These are phyloP conservation scores for Lasioglossum malachurum DNA, from an alignment of 2,888 invertebrate genomes.

Conservation along the genomic window DNA sequence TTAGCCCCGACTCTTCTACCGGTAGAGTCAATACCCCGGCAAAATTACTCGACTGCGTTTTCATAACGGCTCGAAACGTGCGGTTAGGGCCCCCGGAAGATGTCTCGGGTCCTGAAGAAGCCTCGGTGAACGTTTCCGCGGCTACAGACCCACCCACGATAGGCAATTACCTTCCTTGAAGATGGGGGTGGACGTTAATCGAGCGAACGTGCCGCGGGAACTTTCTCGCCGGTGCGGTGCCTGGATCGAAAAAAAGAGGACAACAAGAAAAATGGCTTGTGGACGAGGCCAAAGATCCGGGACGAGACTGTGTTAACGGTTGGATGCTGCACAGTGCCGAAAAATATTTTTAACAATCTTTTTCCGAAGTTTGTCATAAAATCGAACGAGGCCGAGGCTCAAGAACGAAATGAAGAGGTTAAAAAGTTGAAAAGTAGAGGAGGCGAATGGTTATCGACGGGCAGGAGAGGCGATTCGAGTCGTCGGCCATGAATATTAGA, in stretches of 20 bases:
- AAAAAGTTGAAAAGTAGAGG: not conserved
- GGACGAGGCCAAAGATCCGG: not conserved
- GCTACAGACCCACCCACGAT: constrained; percentile 23
- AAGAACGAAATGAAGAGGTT: not conserved
- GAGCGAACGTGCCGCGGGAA: constrained; percentile 40
- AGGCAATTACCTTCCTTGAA: constrained; percentile 38
- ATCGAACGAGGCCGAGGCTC: not conserved
- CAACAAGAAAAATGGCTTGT: not conserved
- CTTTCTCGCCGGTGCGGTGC: constrained; percentile 14
- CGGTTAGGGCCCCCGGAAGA: constrained; percentile 28
- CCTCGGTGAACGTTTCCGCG: constrained; percentile 9
- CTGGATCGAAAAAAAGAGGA: not conserved
- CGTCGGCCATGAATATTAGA: constrained; percentile 33
- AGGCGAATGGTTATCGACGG: not conserved
- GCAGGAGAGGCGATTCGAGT: not conserved
- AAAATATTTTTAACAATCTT: not conserved
- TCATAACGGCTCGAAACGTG: constrained; percentile 66
- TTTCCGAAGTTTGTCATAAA: not conserved
- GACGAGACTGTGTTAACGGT: not conserved
- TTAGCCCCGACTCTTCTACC: constrained; percentile 74
- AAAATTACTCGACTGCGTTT: constrained; percentile 77
- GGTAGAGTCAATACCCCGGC: constrained; percentile 77
- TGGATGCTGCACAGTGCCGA: not conserved
- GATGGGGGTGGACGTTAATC: constrained; percentile 41
- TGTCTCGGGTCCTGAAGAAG: constrained; percentile 23